A percentile compares a stretch with the other conserved stretches of the same genome.
These are phyloP conservation scores for Apis florea DNA, from an alignment of 1,140 invertebrate species.

Conservation along the genomic window DNA sequence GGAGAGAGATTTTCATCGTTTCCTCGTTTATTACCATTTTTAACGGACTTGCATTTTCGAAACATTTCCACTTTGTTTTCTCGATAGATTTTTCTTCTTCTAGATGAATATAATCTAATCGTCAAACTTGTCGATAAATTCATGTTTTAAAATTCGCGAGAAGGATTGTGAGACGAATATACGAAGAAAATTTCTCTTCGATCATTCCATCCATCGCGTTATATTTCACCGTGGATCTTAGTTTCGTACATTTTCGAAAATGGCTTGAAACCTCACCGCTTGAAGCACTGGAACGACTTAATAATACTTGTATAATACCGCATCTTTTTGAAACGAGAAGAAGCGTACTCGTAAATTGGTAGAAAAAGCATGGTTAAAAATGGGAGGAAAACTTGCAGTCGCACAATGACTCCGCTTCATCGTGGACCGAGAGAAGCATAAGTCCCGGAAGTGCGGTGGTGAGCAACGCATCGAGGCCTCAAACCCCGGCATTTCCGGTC, in stretches of 20 bases:
- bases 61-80: no score
- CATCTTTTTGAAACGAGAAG: neutral
- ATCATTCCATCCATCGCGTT: neutral
- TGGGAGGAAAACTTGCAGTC: conserved; percentile 75
- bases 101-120: no score
- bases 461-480: conserved; percentile 83
- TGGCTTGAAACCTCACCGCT: conserved; percentile 42
- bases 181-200: neutral
- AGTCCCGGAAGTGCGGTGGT: conserved; percentile 81
- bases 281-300: conserved; percentile 17
- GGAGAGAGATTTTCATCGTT: no score
- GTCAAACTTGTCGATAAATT: no score
- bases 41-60: no score
- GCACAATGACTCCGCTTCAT: conserved; percentile 84
- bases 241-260: conserved; percentile 16
- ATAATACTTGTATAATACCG: conserved; percentile 15
- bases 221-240: neutral
- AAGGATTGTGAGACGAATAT: no score
- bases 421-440: conserved; percentile 82
- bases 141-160: no score
- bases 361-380: conserved; percentile 4
- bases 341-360: neutral
- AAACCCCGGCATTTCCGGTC: conserved; percentile 94
- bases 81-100: no score
- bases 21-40: no score